Conservation (phyloP, 1,140 invertebrate species). For the Leucophenga varia region DNA sequence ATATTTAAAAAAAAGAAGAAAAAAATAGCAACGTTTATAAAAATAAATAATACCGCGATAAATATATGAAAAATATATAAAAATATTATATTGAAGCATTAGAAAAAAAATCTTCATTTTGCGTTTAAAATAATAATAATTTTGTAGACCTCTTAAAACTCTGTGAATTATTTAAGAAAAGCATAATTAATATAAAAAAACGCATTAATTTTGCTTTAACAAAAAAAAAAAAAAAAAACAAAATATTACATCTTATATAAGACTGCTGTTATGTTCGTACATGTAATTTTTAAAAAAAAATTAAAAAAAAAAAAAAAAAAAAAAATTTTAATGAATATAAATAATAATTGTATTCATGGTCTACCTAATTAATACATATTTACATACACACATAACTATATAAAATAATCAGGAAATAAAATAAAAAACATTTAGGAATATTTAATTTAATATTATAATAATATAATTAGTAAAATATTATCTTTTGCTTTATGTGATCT, state of each 20-base stretch:
- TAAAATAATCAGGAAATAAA: conserved; percentile 38
- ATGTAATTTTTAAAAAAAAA: conserved; percentile 35
- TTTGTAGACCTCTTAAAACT: conserved; percentile 28
- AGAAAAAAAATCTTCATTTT: conserved; percentile 16
- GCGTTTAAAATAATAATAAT: conserved; percentile 16
- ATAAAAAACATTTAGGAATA: conserved; percentile 24
- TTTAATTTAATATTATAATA: conserved; percentile 23
- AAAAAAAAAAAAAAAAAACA: conserved; percentile 45
- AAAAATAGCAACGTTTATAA: not conserved
- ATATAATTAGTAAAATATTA: conserved; percentile 52
- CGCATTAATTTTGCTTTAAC: conserved; percentile 33
- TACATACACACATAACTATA: too few relatives aligned
- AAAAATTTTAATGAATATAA: conserved; percentile 27
- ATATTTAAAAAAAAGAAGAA: not conserved
- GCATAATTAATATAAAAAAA: not conserved
- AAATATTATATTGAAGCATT: conserved; percentile 1
- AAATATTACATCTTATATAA: conserved; percentile 56
- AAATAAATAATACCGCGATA: conserved; percentile 1
- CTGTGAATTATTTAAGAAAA: not conserved
- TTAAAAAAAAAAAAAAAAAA: conserved; percentile 36
- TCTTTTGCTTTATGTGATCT: conserved; percentile 55
- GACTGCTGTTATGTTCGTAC: conserved; percentile 56
- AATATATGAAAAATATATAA: not conserved
- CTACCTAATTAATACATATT: conserved; percentile 34
- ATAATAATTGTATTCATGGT: conserved; percentile 38